Conservation (phyloP, 2,888 invertebrate species). For the Tenthredo notha region DNA sequence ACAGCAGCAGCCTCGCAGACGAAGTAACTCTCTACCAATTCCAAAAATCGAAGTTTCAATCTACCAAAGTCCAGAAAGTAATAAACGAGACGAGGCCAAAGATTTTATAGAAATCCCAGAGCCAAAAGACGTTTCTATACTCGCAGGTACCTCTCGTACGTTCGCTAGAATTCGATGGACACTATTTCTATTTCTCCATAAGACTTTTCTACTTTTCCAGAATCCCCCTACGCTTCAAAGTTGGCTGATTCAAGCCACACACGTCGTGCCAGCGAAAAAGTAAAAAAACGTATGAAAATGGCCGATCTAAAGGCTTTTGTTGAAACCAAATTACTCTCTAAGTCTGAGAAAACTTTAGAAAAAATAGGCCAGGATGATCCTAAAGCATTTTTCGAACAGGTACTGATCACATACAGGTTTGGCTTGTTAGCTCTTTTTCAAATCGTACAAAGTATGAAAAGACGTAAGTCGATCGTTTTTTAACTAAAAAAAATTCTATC, state of each 20-base stretch:
- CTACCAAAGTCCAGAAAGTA: conserved; percentile 88
- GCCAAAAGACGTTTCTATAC: conserved; percentile 83
- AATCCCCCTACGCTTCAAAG: conserved; percentile 78
- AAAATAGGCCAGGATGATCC: conserved; percentile 92
- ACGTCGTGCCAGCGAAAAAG: conserved; percentile 89
- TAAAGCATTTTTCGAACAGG: conserved; percentile 80
- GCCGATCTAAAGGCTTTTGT: conserved; percentile 94
- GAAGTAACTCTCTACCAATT: conserved; percentile 96
- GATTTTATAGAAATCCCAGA: conserved; percentile 91
- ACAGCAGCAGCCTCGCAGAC: conserved; percentile 89
- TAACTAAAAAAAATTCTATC: conserved; percentile 29
- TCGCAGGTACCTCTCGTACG: conserved; percentile 80
- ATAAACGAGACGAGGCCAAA: conserved; percentile 84
- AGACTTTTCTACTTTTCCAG: conserved; percentile 68
- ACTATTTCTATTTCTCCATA: conserved; percentile 54
- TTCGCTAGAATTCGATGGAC: not conserved
- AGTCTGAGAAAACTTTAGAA: conserved; percentile 94
- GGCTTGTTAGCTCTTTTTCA: not conserved
- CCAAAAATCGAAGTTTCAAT: conserved; percentile 95
- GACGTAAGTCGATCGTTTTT: not conserved
- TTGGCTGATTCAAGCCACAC: conserved; percentile 79
- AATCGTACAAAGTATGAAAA: not conserved
- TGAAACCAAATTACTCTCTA: conserved; percentile 93
- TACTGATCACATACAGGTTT: conserved; percentile 64
- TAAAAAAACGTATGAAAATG: conserved; percentile 93